Base-by-base conservation (phyloP, 2,113 vertebrate species). In the Paramormyrops kingsleyae region DNA sequence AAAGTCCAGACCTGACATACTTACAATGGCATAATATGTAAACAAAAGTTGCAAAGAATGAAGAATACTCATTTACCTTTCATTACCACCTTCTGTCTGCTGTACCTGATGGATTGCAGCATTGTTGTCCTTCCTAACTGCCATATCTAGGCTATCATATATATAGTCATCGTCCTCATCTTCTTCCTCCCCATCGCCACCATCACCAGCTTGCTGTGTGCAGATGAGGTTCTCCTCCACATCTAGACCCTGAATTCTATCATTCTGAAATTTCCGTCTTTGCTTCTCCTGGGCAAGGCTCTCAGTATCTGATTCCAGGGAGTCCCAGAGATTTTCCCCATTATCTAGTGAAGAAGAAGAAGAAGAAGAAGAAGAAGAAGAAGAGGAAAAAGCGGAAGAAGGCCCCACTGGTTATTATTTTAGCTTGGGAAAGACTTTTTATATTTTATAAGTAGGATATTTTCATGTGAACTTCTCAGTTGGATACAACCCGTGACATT, bases 301-400 rank as follows among this genome's bases (percentile, higher is more conserved):
- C 91, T 97, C 94, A 0, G 94, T 94, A 80, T 95, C 94, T 0
- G 94, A 96, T 31, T 95, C 96, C 47, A 94, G 92, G 35, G 94
- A 95, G 83, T 96, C 94, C 24, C 92, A 93, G 2, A 89, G 92
- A 2, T 91, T 90, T 21, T 86, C 89, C 8, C 91, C 86, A 89
- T 83, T 47, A 10, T 89, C 21, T 0, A 39, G 49, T 66, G 80
- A 88, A 53, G 88, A n/a, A 6, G 8, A 47, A 5, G 21, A 70
- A 5, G 66, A 87, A 53, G 86, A 42, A 91, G 52, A 24, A 53
- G 52, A 53, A 19, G 4, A 53, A 1, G 52, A 53, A 0, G 19
- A 56, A 59, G 88, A n/a, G 4, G 6, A 47, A 5, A 15, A 70
- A 5, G 59, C 74, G 49, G 87, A 42, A 91, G 50, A 24, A 50